These are phyloP conservation scores for Leuctra nigra DNA, from an alignment of 2,888 invertebrate genomes.

Conservation along the genomic window DNA sequence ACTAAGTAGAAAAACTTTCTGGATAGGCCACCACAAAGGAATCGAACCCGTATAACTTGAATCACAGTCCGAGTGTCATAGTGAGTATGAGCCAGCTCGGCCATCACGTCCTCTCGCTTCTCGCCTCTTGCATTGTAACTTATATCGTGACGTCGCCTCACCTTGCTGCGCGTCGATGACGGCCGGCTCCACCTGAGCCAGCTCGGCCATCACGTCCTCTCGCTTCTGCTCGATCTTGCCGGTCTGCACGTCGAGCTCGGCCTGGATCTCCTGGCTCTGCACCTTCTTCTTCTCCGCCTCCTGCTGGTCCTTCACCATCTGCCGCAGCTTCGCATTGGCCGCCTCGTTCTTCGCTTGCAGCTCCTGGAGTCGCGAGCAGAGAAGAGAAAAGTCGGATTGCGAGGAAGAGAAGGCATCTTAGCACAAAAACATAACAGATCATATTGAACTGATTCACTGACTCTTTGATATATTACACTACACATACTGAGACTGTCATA, in stretches of 20 bases:
- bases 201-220: slow-evolving; percentile 89
- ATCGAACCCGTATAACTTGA: no score
- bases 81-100: slow-evolving; percentile 92
- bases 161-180: slow-evolving; percentile 98
- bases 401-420: no score
- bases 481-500: no score
- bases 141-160: no score
- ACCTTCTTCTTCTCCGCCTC: slow-evolving; percentile 99
- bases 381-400: no score
- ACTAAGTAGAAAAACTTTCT: no score
- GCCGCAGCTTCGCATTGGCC: slow-evolving; percentile 96
- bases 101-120: slow-evolving; percentile 91
- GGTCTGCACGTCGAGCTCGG: slow-evolving; percentile 70
- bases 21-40: no score
- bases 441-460: no score
- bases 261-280: slow-evolving; percentile 94
- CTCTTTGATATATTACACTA: no score
- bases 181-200: slow-evolving; percentile 97
- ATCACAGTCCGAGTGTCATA: no score
- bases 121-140: no score
- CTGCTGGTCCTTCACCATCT: slow-evolving; percentile 99
- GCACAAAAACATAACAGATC: no score
- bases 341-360: slow-evolving; percentile 97
- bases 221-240: slow-evolving; percentile 91
- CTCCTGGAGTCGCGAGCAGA: slow-evolving; percentile 47